Base-by-base conservation (phyloP, 2,797 vertebrate species). In the Graptemys geographica region DNA sequence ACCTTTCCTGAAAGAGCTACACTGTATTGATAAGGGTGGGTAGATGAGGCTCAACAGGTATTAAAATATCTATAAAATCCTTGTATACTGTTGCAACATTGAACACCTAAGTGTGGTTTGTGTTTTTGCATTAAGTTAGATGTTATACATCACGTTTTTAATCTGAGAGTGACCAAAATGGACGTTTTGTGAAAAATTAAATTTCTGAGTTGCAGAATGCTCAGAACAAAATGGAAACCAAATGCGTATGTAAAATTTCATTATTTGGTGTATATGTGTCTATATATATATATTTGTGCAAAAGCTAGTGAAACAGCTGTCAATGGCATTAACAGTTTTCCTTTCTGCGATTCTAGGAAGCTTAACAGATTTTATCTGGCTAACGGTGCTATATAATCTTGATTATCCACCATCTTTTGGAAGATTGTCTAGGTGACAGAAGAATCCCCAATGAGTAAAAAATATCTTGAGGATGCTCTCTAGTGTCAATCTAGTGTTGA, bases 1-100 rank as follows among this genome's bases (percentile, higher is more conserved):
- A 84, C 52, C 18, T 53, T 85, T 88, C 86, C 80, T 94, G 82
- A 83, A 49, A 79, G 51, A 86, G 37, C 49, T 55, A 47, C 23
- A 80, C 76, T 74, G 78, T 37, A 92, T 81, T 94, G 25, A 88
- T 44, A 2, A 21, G 33, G 12, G 53, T 27, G 28, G 11, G 2
- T 3, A 8, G 6, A 52, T 31, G 2, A 6, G 53, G 12, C 53
- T 55, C 27, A 1, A 0, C 3, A 2, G 44, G 11, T 59, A 31
- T 31, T 21, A 28, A 33, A 41, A 59, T 23, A 81, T 31, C 23
- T 81, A 13, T 47, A n/a, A 55, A 33, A 53, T 19, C 6, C 28
- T 59, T 56, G 18, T 16, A 31, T 44, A 78, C 8, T 47, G 44
- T 28, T 31, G 44, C 16, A 31, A 31, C 44, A 31, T 41, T 47